Conservation (phyloP, 2,888 invertebrate genomes). For the Hyposoter didymator region DNA sequence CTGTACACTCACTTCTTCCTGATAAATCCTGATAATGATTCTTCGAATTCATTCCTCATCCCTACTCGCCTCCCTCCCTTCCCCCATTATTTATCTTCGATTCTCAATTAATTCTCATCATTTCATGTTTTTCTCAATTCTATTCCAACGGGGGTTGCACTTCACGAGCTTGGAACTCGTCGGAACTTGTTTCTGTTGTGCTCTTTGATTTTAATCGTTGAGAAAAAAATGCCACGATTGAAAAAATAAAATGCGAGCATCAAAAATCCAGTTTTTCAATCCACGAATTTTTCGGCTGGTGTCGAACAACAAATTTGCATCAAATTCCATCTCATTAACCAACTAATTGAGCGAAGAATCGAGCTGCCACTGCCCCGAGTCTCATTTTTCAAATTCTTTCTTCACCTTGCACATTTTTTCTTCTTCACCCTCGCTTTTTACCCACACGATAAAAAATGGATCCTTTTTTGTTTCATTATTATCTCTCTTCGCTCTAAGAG, state of each 20-base stretch:
- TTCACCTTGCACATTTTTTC: background rate
- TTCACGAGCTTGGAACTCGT: background rate
- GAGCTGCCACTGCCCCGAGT: background rate
- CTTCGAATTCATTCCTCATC: constrained; percentile 31
- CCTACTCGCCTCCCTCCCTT: background rate
- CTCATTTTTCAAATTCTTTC: background rate
- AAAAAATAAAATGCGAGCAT: background rate
- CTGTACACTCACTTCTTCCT: constrained; percentile 32
- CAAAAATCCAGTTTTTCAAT: background rate
- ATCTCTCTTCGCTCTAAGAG: background rate
- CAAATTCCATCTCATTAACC: background rate
- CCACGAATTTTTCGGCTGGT: background rate
- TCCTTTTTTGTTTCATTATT: background rate
- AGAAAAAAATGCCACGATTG: too few species aligned
- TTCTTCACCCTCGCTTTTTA: background rate
- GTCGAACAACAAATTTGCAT: background rate
- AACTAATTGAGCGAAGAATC: background rate
- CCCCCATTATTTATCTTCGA: background rate
- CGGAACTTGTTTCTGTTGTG: background rate
- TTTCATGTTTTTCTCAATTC: background rate
- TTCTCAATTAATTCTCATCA: constrained; percentile 4
- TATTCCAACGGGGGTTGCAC: background rate
- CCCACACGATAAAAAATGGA: constrained; percentile 1
- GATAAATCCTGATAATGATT: constrained; percentile 36
- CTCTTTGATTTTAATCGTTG: background rate